A percentile compares a stretch with the other conserved stretches of the same genome.
Conservation (phyloP, 2,797 vertebrate genomes). For the Gambusia yucatana region DNA sequence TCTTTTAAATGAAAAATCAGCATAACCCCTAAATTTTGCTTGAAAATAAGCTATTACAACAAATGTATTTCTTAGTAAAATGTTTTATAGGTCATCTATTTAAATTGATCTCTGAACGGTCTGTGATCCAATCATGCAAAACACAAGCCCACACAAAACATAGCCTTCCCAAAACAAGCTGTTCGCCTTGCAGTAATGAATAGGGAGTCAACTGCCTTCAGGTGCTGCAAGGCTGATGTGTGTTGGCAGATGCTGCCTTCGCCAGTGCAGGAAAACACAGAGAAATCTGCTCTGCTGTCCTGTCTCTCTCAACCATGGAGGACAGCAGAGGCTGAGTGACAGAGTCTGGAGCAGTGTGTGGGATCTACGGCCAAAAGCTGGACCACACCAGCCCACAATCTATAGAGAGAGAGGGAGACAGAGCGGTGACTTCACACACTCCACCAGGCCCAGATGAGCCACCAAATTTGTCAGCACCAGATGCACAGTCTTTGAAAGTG, state of each 20-base stretch:
- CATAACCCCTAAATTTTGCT: background rate
- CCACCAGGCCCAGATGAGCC: conserved; percentile 64
- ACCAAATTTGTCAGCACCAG: conserved; percentile 65
- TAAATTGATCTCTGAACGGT: conserved; percentile 56
- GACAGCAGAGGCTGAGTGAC: conserved; percentile 80
- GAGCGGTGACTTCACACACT: conserved; percentile 63
- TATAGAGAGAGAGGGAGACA: conserved; percentile 13
- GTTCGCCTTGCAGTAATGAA: conserved; percentile 70
- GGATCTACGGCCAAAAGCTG: conserved; percentile 71
- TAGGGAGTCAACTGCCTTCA: conserved; percentile 74
- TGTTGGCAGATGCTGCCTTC: conserved; percentile 74
- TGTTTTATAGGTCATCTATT: conserved; percentile 47
- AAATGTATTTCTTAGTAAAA: conserved; percentile 26
- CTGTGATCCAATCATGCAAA: conserved; percentile 37
- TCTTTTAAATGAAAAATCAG: background rate
- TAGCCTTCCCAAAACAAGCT: conserved; percentile 59
- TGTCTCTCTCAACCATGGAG: conserved; percentile 76
- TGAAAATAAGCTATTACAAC: conserved; percentile 9
- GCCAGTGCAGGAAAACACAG: conserved; percentile 70
- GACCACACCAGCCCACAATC: conserved; percentile 62
- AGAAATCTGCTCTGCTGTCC: conserved; percentile 80
- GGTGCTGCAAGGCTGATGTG: conserved; percentile 71
- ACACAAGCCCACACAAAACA: conserved; percentile 45
- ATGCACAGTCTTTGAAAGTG: conserved; percentile 55
- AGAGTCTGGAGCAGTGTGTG: conserved; percentile 79